phyloP scores from a whole-genome alignment of 2,888 invertebrate genomes.

The Melipona bicolor region DNA sequence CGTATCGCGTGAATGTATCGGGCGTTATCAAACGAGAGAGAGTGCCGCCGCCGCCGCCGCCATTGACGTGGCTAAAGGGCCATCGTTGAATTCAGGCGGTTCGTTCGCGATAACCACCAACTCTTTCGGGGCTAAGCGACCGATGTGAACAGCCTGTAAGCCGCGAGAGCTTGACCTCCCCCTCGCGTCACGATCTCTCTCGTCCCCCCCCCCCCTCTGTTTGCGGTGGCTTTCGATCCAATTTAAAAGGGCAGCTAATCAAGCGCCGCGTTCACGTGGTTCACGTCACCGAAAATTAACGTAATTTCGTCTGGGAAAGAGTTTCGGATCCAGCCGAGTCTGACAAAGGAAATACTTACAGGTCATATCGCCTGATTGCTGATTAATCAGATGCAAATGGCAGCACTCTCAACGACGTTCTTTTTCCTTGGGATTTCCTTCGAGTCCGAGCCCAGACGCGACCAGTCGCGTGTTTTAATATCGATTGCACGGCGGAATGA shows the following conservation, averaged over 20 bases:
- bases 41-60: background rate
- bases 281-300: constrained; percentile 4
- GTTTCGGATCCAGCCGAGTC: background rate
- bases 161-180: background rate
- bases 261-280: background rate
- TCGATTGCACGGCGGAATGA: background rate
- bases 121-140: background rate
- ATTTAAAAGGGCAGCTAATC: constrained; percentile 17
- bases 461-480: background rate
- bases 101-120: constrained; percentile 13
- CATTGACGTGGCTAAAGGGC: background rate
- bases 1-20: constrained; percentile 35
- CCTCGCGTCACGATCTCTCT: too few relatives aligned
- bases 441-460: too few relatives aligned
- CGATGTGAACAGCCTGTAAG: background rate
- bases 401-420: background rate
- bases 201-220: background rate
- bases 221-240: constrained; percentile 5
- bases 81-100: constrained; percentile 31
- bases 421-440: background rate
- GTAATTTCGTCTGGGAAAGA: background rate
- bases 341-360: constrained; percentile 11
- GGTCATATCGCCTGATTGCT: background rate
- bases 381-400: constrained; percentile 13
- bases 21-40: constrained; percentile 37